phyloP scores from a whole-genome alignment of 2,888 invertebrate species.

The Oxycera nigricornis region DNA sequence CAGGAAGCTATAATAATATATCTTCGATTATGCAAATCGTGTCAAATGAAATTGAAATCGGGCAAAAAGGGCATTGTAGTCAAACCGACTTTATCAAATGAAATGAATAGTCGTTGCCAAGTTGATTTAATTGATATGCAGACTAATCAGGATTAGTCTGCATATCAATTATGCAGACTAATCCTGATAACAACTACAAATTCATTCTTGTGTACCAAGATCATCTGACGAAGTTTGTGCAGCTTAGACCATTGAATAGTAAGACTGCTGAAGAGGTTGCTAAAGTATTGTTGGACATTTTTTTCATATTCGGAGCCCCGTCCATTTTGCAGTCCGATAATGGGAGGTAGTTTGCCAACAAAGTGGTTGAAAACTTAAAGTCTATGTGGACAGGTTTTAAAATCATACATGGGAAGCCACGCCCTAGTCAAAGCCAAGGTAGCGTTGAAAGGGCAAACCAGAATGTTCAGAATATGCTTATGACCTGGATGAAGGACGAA shows the following conservation, averaged over 20 bases:
- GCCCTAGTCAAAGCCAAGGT: slow-evolving; percentile 54
- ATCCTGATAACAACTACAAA: background rate
- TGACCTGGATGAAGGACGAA: too few species aligned
- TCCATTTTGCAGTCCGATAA: slow-evolving; percentile 48
- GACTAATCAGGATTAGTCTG: too few species aligned
- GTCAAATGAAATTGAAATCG: slow-evolving; percentile 15
- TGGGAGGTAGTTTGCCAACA: slow-evolving; percentile 48
- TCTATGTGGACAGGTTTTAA: slow-evolving; percentile 53
- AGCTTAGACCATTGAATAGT: slow-evolving; percentile 50
- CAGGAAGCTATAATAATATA: slow-evolving; percentile 42
- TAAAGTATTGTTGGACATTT: slow-evolving; percentile 48
- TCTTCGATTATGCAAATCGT: slow-evolving; percentile 38
- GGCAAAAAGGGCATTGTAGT: slow-evolving; percentile 6
- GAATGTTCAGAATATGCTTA: slow-evolving; percentile 56
- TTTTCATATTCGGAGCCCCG: slow-evolving; percentile 47
- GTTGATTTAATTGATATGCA: too few species aligned
- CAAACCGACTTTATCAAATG: slow-evolving; percentile 23
- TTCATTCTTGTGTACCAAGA: slow-evolving; percentile 35
- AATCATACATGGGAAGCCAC: slow-evolving; percentile 57
- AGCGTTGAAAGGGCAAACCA: slow-evolving; percentile 52
- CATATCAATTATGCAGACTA: background rate
- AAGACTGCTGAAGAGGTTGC: slow-evolving; percentile 56
- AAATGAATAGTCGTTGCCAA: too few species aligned
- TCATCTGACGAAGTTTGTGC: slow-evolving; percentile 30
- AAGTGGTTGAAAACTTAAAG: slow-evolving; percentile 42